A percentile compares a stretch with the other conserved stretches of the same genome.
Conservation (phyloP, 1,140 invertebrate genomes). For the Globodera ellingtonae region DNA sequence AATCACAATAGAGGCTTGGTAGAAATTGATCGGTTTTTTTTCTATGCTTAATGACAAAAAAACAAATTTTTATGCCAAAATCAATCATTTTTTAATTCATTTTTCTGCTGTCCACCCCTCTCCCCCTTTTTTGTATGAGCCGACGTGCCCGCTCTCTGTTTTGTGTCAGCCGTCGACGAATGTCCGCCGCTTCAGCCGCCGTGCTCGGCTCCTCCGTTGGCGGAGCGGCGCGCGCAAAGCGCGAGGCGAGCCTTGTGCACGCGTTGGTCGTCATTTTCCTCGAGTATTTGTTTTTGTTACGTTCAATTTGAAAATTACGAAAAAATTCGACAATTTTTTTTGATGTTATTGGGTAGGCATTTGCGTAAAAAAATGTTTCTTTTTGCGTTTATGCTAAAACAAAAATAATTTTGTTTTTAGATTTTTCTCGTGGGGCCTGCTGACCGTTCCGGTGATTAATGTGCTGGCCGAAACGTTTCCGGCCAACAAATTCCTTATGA, state of each 20-base stretch:
- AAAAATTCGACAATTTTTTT: no score
- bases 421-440: constrained; percentile 90
- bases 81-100: background rate
- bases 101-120: no score
- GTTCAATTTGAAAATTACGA: background rate
- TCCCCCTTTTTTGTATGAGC: background rate
- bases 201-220: background rate
- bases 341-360: no score
- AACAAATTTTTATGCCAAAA: no score
- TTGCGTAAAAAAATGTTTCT: no score
- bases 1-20: no score
- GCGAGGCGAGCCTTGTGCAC: constrained; percentile 82
- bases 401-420: background rate
- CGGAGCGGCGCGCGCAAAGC: constrained; percentile 11
- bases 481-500: constrained; percentile 98
- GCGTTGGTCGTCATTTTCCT: constrained; percentile 97
- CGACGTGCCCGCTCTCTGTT: constrained; percentile 29
- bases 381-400: no score
- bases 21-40: no score
- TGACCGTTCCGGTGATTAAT: constrained; percentile 95
- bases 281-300: constrained; percentile 74
- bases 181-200: constrained; percentile 22
- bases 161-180: constrained; percentile 23
- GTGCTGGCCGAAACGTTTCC: constrained; percentile 96
- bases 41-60: no score